A percentile compares a stretch with the other conserved stretches of the same genome.
These are phyloP conservation scores for Lasaia peninsularis DNA, from an alignment of 1,140 invertebrate genomes.

Conservation along the genomic window DNA sequence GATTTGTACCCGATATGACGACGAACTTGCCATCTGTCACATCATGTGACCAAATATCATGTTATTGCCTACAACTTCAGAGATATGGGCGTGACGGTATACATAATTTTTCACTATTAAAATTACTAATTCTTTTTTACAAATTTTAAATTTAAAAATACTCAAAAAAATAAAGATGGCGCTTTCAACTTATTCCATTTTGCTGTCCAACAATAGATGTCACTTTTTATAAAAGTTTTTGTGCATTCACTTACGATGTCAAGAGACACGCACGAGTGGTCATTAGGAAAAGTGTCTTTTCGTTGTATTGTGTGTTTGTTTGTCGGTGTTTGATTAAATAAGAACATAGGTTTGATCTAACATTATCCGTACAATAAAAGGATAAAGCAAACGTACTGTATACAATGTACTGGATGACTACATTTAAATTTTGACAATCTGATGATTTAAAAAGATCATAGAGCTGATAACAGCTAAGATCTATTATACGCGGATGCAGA, in stretches of 20 bases:
- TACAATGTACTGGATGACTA: not conserved
- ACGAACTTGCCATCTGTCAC: too few relatives aligned
- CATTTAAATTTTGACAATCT: not conserved
- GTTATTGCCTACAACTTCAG: too few relatives aligned
- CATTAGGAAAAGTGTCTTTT: conserved; percentile 30
- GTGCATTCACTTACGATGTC: conserved; percentile 23
- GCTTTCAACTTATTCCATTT: not conserved
- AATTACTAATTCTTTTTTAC: too few relatives aligned
- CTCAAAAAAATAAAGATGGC: not conserved
- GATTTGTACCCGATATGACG: too few relatives aligned
- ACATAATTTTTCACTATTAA: not conserved
- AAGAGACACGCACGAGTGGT: conserved; percentile 30
- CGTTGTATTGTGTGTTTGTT: conserved; percentile 19
- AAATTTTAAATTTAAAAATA: too few relatives aligned
- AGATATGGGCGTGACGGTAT: too few relatives aligned
- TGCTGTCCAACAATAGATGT: not conserved
- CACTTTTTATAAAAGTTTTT: conserved; percentile 1
- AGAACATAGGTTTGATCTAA: not conserved
- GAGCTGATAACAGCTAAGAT: too few relatives aligned
- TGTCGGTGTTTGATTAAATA: conserved; percentile 7
- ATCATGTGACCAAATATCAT: too few relatives aligned
- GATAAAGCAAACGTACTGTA: too few relatives aligned
- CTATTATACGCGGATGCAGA: too few relatives aligned
- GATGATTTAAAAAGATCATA: not conserved
- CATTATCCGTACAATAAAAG: not conserved